A percentile compares a stretch with the other conserved stretches of the same genome.
phyloP scores from a whole-genome alignment of 1,140 invertebrate species.

The Drosophila oshimai region DNA sequence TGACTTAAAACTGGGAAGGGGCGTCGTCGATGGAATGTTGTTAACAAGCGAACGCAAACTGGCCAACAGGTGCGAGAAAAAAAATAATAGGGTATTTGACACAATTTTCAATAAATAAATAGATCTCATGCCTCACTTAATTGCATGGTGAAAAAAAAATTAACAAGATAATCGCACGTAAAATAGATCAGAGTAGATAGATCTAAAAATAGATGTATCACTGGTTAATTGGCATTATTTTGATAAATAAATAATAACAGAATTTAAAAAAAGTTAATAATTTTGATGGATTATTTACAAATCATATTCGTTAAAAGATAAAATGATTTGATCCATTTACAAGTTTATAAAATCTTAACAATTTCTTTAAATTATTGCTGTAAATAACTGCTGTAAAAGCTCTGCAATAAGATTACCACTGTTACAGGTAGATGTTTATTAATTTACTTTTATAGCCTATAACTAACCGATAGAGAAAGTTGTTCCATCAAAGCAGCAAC shows the following conservation, averaged over 20 bases:
- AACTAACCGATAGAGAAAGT: conserved; percentile 14
- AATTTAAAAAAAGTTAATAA: too few species aligned
- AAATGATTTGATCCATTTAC: too few species aligned
- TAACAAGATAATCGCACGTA: not conserved
- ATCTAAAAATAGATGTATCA: not conserved
- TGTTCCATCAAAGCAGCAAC: not conserved
- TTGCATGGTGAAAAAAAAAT: not conserved
- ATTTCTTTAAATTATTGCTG: too few species aligned
- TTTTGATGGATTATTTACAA: too few species aligned
- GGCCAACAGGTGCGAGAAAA: too few species aligned
- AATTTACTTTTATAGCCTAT: too few species aligned
- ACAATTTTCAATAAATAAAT: not conserved
- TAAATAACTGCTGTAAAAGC: too few species aligned
- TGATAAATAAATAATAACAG: too few species aligned
- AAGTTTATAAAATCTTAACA: too few species aligned
- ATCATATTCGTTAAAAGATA: too few species aligned
- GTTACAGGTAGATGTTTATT: too few species aligned
- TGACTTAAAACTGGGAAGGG: not conserved
- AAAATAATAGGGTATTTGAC: not conserved
- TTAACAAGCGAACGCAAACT: not conserved
- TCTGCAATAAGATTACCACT: too few species aligned
- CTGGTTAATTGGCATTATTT: not conserved
- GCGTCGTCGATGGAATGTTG: not conserved
- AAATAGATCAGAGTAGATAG: not conserved
- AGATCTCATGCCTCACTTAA: not conserved